Conservation (phyloP, 2,888 invertebrate genomes). For the Macropis europaea region DNA sequence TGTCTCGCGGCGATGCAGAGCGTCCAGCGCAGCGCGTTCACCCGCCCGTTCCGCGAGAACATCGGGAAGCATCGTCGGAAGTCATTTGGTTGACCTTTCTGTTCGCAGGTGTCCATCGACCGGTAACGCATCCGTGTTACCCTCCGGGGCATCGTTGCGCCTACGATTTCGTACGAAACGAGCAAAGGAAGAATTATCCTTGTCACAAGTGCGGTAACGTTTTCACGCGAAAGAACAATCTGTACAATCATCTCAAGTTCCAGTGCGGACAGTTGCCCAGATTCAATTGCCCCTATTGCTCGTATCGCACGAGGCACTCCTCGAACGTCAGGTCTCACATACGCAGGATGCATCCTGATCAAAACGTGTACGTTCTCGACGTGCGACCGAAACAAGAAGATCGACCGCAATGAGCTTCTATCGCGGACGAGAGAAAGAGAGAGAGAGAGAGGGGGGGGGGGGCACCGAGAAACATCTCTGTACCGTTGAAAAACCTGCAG, state of each 20-base stretch:
- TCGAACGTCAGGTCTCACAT: constrained; percentile 76
- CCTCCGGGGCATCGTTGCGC: constrained; percentile 8
- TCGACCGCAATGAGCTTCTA: constrained; percentile 7
- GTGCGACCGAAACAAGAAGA: constrained; percentile 27
- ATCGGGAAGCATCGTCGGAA: not conserved
- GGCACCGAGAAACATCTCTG: too few relatives aligned
- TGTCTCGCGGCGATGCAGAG: too few relatives aligned
- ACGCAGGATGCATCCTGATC: constrained; percentile 70
- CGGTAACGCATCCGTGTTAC: constrained; percentile 20
- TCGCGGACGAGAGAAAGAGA: not conserved
- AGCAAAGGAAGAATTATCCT: constrained; percentile 54
- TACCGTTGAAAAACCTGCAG: too few relatives aligned
- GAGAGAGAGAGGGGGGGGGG: too few relatives aligned
- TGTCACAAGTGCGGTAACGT: constrained; percentile 74
- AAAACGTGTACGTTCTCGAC: constrained; percentile 72
- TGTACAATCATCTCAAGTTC: constrained; percentile 74
- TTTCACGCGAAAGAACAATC: constrained; percentile 75
- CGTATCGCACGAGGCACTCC: constrained; percentile 75
- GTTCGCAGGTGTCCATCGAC: constrained; percentile 46
- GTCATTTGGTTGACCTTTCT: constrained; percentile 47
- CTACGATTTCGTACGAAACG: constrained; percentile 21
- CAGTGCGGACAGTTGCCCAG: constrained; percentile 77
- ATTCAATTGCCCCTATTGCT: constrained; percentile 77
- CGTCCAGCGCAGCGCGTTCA: too few relatives aligned
- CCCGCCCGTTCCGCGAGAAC: not conserved